phyloP scores from a whole-genome alignment of 1,140 invertebrate genomes.

The Agrypnia vestita region DNA sequence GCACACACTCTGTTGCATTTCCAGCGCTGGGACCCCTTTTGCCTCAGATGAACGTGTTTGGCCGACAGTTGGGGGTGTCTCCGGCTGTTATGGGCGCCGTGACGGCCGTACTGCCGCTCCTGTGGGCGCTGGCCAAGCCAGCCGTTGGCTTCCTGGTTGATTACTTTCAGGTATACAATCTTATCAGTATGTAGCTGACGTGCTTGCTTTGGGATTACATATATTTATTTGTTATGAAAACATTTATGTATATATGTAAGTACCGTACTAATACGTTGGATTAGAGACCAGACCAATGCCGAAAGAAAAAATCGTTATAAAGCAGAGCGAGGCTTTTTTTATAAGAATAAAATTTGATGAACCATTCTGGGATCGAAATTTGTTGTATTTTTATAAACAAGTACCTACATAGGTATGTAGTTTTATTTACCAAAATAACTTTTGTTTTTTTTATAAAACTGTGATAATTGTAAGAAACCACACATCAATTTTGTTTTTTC shows the following conservation, averaged over 20 bases:
- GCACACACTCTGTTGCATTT: slow-evolving; percentile 63
- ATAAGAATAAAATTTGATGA: background rate
- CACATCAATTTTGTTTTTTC: no score
- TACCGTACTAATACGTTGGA: background rate
- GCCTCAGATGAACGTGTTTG: slow-evolving; percentile 82
- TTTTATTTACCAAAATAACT: no score
- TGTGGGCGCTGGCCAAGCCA: slow-evolving; percentile 83
- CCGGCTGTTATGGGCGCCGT: slow-evolving; percentile 82
- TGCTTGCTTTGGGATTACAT: background rate
- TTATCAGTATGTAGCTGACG: no score
- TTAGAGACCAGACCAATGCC: background rate
- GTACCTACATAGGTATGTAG: no score
- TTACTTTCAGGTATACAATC: slow-evolving; percentile 69
- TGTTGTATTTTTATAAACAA: background rate
- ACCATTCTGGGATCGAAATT: background rate
- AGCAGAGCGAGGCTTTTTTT: background rate
- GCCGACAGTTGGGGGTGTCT: slow-evolving; percentile 83
- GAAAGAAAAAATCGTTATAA: background rate
- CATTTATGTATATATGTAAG: no score
- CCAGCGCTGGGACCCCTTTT: slow-evolving; percentile 84
- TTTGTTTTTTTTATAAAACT: no score
- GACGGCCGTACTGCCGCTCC: slow-evolving; percentile 79
- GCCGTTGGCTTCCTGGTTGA: slow-evolving; percentile 82
- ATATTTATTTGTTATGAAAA: no score
- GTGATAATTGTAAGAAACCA: no score